These are phyloP conservation scores for Centropus unirufus DNA, from an alignment of 2,113 vertebrate genomes.

Conservation along the genomic window DNA sequence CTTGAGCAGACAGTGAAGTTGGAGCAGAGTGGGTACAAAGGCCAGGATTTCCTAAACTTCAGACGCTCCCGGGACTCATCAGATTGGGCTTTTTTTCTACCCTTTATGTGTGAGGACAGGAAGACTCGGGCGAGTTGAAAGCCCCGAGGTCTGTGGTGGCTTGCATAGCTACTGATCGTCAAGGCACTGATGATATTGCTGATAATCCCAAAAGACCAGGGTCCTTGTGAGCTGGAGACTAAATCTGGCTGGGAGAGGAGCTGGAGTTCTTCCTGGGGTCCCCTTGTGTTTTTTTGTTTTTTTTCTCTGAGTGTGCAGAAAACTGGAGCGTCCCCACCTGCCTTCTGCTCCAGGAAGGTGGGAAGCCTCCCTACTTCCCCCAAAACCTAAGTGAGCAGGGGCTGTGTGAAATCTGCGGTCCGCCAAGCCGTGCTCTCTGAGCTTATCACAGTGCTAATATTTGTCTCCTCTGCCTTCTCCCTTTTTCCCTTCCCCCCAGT, in stretches of 20 bases:
- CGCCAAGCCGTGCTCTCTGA: not conserved
- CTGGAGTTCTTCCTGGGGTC: not conserved
- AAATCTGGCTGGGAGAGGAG: not conserved
- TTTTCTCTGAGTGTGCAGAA: not conserved
- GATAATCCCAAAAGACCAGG: not conserved
- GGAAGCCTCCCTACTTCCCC: not conserved
- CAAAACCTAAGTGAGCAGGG: not conserved
- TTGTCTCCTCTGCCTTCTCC: not conserved
- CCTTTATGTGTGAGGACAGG: not conserved
- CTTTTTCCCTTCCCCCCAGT: not conserved
- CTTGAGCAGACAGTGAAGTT: not conserved
- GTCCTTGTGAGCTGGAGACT: not conserved
- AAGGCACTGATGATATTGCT: not conserved
- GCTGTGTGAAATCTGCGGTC: not conserved
- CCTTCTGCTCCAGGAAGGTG: not conserved
- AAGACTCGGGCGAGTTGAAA: not conserved
- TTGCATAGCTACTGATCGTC: not conserved
- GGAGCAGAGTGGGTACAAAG: not conserved
- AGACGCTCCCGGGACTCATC: not conserved
- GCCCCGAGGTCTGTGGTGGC: not conserved
- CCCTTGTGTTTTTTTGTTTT: not conserved
- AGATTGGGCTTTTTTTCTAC: not conserved
- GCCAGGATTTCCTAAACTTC: not conserved
- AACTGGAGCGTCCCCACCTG: not conserved
- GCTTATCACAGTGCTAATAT: conserved; percentile 17